phyloP scores from a whole-genome alignment of 1,140 invertebrate genomes.

The Leptopilina clavipes region DNA sequence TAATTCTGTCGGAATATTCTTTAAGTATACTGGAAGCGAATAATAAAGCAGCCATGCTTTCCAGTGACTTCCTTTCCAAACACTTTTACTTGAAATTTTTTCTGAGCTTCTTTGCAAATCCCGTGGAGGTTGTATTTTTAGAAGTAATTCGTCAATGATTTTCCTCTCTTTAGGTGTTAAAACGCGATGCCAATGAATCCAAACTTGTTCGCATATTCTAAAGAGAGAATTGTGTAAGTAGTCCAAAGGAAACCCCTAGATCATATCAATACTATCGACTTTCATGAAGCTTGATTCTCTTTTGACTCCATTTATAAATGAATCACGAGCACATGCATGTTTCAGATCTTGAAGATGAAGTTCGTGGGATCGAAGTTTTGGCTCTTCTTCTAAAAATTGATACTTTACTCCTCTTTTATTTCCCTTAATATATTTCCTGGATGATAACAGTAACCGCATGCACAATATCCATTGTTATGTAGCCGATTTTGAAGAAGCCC shows the following conservation, averaged over 20 bases:
- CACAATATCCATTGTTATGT: constrained; percentile 34
- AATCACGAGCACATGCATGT: constrained; percentile 13
- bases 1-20: neutral
- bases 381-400: neutral
- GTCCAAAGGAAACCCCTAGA: constrained; percentile 32
- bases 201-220: constrained; percentile 31
- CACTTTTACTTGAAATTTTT: neutral
- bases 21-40: constrained; percentile 21
- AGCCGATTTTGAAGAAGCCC: constrained; percentile 33
- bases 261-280: constrained; percentile 12
- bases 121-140: constrained; percentile 30
- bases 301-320: constrained; percentile 40
- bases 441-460: constrained; percentile 22
- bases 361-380: neutral
- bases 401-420: neutral
- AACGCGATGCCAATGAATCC: constrained; percentile 29
- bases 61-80: constrained; percentile 40
- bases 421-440: constrained; percentile 10
- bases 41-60: constrained; percentile 38
- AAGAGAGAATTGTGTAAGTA: constrained; percentile 37
- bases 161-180: constrained; percentile 2
- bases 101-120: constrained; percentile 29
- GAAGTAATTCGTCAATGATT: constrained; percentile 16
- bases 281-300: constrained; percentile 17
- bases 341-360: constrained; percentile 24